phyloP scores from a whole-genome alignment of 2,888 invertebrate species.

The Platycnemis pennipes region DNA sequence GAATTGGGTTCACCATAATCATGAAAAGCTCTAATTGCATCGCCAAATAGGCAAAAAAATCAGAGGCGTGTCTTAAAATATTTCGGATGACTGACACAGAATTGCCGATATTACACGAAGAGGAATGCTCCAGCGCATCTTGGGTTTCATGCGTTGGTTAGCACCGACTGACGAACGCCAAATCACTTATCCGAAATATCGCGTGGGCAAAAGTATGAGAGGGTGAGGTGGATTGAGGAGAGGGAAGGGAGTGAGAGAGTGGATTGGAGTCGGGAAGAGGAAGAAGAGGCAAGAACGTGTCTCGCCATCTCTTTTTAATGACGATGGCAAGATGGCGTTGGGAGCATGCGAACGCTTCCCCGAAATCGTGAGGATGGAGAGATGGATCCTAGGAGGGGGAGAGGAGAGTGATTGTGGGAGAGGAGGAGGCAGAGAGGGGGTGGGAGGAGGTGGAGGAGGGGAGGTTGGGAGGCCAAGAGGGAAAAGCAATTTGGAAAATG shows the following conservation, averaged over 20 bases:
- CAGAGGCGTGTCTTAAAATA: too few species aligned
- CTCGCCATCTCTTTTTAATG: not conserved
- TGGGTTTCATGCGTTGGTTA: too few species aligned
- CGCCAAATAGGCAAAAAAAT: too few species aligned
- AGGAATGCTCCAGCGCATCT: too few species aligned
- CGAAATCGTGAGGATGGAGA: not conserved
- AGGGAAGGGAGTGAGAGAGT: too few species aligned
- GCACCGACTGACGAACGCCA: not conserved
- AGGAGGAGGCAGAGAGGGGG: not conserved
- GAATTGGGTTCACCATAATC: too few species aligned
- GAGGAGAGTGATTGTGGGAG: not conserved
- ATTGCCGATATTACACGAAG: too few species aligned
- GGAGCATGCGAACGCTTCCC: not conserved
- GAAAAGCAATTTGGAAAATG: conserved; percentile 61
- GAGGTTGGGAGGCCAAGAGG: conserved; percentile 34
- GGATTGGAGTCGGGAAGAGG: not conserved
- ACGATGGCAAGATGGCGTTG: conserved; percentile 24
- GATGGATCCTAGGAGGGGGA: not conserved
- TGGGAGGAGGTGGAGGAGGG: not conserved
- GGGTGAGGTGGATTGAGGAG: not conserved
- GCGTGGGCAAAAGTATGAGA: not conserved
- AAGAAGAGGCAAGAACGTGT: not conserved
- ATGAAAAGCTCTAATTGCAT: too few species aligned
- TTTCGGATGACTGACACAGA: too few species aligned
- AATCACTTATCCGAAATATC: not conserved